Conservation (phyloP, 2,888 invertebrate genomes). For the Drosophila hawaiiensis region DNA sequence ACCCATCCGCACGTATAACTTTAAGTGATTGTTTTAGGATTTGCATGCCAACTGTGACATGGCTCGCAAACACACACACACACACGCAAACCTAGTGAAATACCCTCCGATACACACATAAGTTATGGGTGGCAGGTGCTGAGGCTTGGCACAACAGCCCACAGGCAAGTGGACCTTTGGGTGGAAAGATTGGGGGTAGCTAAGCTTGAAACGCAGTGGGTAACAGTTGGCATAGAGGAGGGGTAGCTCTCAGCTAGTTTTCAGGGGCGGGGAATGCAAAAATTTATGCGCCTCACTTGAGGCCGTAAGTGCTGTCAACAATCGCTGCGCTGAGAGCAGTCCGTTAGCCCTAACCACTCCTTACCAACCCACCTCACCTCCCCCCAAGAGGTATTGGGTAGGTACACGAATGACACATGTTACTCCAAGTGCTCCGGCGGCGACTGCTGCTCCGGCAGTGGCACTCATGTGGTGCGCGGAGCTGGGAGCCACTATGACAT, state of each 20-base stretch:
- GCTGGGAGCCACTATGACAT: conserved; percentile 69
- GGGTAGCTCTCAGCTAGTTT: background rate
- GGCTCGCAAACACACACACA: conserved; percentile 8
- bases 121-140: conserved; percentile 23
- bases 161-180: conserved; percentile 7
- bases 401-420: conserved; percentile 55
- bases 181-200: background rate
- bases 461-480: conserved; percentile 36
- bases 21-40: conserved; percentile 66
- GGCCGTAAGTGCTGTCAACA: conserved; percentile 71
- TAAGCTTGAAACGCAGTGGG: conserved; percentile 14
- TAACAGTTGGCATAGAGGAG: conserved; percentile 16
- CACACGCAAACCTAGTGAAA: conserved; percentile 8
- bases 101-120: conserved; percentile 3
- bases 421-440: conserved; percentile 53
- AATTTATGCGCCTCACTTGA: conserved; percentile 61
- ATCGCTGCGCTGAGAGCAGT: conserved; percentile 42
- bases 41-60: conserved; percentile 62
- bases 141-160: conserved; percentile 12
- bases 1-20: conserved; percentile 53
- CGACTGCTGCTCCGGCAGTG: conserved; percentile 12
- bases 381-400: background rate
- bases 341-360: conserved; percentile 9
- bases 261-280: conserved; percentile 41
- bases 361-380: background rate